Conservation (phyloP, 1,140 invertebrate species). For the Odontomachus brunneus region DNA sequence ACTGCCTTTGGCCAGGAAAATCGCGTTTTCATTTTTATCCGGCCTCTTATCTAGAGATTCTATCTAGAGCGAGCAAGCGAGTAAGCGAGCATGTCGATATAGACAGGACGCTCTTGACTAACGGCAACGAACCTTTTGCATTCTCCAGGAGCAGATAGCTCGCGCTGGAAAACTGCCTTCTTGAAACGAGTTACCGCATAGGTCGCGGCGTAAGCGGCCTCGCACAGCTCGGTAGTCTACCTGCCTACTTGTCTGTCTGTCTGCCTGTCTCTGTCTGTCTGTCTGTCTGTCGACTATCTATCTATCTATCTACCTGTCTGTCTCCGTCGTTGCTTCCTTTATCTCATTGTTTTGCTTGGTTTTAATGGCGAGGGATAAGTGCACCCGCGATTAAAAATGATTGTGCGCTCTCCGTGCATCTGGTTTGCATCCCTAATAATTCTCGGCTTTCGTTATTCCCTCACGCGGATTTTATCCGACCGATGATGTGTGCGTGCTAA, state of each 20-base stretch:
- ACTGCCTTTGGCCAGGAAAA: neutral
- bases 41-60: neutral
- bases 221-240: no score
- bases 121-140: conserved; percentile 43
- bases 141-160: conserved; percentile 52
- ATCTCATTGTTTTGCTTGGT: conserved; percentile 9
- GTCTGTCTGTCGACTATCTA: no score
- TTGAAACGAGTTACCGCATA: conserved; percentile 69
- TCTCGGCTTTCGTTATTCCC: neutral
- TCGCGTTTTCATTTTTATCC: neutral
- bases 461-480: neutral
- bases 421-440: conserved; percentile 9
- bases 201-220: conserved; percentile 75
- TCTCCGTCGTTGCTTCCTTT: neutral
- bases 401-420: neutral
- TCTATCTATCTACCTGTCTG: neutral
- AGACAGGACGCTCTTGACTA: conserved; percentile 43
- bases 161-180: conserved; percentile 70
- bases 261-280: neutral
- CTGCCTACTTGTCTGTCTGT: neutral
- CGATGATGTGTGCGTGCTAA: neutral
- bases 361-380: neutral
- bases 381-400: neutral
- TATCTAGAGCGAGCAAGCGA: no score
- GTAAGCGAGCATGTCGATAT: conserved; percentile 51